These are phyloP conservation scores for Cheilosia impressa DNA, from an alignment of 2,888 invertebrate genomes.

Conservation along the genomic window DNA sequence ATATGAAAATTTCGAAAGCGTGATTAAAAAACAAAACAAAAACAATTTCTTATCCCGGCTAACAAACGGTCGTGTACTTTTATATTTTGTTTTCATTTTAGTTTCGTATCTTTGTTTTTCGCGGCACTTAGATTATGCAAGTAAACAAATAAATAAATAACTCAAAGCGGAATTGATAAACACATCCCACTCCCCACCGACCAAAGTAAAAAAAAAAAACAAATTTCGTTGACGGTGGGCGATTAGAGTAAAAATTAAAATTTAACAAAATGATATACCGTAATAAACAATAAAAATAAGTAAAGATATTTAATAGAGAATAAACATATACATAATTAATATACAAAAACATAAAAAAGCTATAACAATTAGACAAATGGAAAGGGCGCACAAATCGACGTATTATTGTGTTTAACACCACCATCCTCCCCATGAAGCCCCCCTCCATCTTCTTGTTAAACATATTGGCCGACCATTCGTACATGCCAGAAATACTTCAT, in stretches of 20 bases:
- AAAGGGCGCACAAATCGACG: constrained; percentile 70
- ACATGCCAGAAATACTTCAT: not conserved
- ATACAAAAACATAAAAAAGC: constrained; percentile 45
- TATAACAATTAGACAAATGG: constrained; percentile 46
- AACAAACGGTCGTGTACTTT: constrained; percentile 50
- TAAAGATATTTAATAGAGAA: constrained; percentile 52
- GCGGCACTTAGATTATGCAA: constrained; percentile 53
- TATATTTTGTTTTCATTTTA: constrained; percentile 30
- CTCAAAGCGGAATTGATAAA: constrained; percentile 61
- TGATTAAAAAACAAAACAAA: constrained; percentile 44
- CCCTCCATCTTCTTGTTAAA: constrained; percentile 13
- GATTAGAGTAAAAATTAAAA: constrained; percentile 20
- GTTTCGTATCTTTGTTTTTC: constrained; percentile 25
- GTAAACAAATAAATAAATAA: constrained; percentile 24
- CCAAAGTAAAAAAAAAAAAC: constrained; percentile 37
- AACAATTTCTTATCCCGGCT: constrained; percentile 43
- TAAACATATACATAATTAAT: constrained; percentile 35
- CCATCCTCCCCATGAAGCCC: constrained; percentile 11
- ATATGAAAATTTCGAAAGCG: constrained; percentile 65
- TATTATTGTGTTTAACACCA: constrained; percentile 58
- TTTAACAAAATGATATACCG: constrained; percentile 46
- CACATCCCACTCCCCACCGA: constrained; percentile 66
- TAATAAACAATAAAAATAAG: constrained; percentile 46
- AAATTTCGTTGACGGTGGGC: constrained; percentile 47
- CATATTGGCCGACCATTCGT: not conserved